These are phyloP conservation scores for Arion vulgaris DNA, from an alignment of 1,140 invertebrate genomes.

Conservation along the genomic window DNA sequence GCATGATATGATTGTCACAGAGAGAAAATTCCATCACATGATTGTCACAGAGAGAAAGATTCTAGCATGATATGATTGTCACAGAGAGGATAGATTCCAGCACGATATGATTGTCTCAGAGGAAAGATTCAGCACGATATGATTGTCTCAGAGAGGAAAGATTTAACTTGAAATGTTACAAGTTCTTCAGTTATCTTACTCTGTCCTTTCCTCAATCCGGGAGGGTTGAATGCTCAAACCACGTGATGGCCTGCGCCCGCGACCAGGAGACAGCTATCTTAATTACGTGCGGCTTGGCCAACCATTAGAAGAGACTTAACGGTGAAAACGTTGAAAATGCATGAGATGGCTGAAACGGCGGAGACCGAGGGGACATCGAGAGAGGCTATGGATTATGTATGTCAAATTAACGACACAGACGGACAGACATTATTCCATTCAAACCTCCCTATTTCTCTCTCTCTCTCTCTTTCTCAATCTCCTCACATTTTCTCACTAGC, in stretches of 20 bases:
- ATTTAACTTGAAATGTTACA: too few relatives aligned
- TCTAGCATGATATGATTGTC: too few relatives aligned
- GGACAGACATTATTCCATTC: conserved; percentile 6
- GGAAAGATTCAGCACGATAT: too few relatives aligned
- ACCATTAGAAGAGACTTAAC: conserved; percentile 22
- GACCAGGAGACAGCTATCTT: conserved; percentile 22
- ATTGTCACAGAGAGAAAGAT: too few relatives aligned
- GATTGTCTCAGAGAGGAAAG: too few relatives aligned
- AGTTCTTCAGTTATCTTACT: too few relatives aligned
- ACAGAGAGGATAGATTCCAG: too few relatives aligned
- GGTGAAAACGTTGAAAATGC: conserved; percentile 17
- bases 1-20: too few relatives aligned
- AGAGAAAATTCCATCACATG: too few relatives aligned
- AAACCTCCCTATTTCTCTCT: not conserved
- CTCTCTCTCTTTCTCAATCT: not conserved
- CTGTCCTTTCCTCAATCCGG: not conserved
- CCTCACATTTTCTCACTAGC: not conserved
- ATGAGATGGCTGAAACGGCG: not conserved
- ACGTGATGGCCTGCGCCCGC: not conserved
- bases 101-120: too few relatives aligned
- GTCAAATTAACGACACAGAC: conserved; percentile 17
- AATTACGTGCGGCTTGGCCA: conserved; percentile 20
- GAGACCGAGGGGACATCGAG: not conserved
- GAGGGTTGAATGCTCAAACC: not conserved
- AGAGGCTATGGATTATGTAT: not conserved